Evolutionary conservation across 2,797 vertebrate species (phyloP).

Genomic region (Leptatherina wallacei): DNA sequence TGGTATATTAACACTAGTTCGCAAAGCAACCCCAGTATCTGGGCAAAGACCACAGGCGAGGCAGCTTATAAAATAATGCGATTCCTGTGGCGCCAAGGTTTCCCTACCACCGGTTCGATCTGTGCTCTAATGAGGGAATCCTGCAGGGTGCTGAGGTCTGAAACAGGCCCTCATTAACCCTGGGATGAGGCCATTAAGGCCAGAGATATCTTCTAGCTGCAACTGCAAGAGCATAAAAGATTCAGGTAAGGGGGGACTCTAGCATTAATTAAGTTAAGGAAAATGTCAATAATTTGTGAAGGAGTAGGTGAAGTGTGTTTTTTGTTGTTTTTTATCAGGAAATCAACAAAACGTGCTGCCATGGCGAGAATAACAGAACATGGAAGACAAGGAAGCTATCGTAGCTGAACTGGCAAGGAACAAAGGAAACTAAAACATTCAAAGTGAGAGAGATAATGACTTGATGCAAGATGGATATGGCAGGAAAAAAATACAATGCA

Average conservation of each 20-base stretch:
- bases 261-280: slow-evolving; percentile 58
- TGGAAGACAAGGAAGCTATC: too few relatives aligned
- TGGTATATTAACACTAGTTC: slow-evolving; percentile 50
- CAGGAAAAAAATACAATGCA: too few relatives aligned
- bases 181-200: slow-evolving; percentile 66
- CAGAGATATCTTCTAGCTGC: slow-evolving; percentile 56
- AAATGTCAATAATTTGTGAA: too few relatives aligned
- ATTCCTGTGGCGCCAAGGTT: slow-evolving; percentile 61
- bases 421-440: too few relatives aligned
- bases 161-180: slow-evolving; percentile 76
- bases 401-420: too few relatives aligned
- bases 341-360: too few relatives aligned
- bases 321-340: too few relatives aligned
- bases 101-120: slow-evolving; percentile 44
- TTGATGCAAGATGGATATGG: too few relatives aligned
- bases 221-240: slow-evolving; percentile 55
- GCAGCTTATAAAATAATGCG: slow-evolving; percentile 58
- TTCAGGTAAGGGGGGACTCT: slow-evolving; percentile 48
- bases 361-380: too few relatives aligned
- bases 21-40: slow-evolving; percentile 35
- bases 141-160: slow-evolving; percentile 65
- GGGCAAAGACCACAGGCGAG: slow-evolving; percentile 54
- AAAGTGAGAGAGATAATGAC: too few relatives aligned
- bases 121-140: slow-evolving; percentile 75
- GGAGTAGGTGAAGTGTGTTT: too few relatives aligned